These are phyloP conservation scores for Bombus haemorrhoidalis DNA, from an alignment of 1,140 invertebrate genomes.

Conservation along the genomic window DNA sequence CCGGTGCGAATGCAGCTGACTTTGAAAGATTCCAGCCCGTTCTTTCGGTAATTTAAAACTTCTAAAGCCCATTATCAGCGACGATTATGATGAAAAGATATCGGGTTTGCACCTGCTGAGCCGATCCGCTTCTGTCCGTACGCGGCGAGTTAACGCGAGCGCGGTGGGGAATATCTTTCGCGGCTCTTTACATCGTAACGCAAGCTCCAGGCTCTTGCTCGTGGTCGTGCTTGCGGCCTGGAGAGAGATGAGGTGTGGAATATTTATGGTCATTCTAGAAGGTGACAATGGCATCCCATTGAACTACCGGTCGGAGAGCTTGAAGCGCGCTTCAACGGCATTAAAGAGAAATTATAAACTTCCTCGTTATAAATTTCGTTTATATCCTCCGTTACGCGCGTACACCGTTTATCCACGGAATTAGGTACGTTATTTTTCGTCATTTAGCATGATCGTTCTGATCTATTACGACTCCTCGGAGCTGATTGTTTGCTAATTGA, in stretches of 20 bases:
- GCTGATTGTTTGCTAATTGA: too few relatives aligned
- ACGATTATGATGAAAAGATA: conserved; percentile 67
- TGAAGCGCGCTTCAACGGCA: not conserved
- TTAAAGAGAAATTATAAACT: conserved; percentile 9
- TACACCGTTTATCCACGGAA: not conserved
- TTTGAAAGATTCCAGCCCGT: conserved; percentile 63
- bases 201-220: not conserved
- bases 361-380: too few relatives aligned
- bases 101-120: conserved; percentile 59
- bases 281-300: conserved; percentile 60
- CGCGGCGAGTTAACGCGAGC: conserved; percentile 52
- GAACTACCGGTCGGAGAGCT: conserved; percentile 42
- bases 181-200: conserved; percentile 56
- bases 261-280: conserved; percentile 74
- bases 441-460: not conserved
- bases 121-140: conserved; percentile 35
- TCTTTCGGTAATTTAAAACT: conserved; percentile 66
- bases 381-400: too few relatives aligned
- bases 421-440: not conserved
- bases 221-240: conserved; percentile 20
- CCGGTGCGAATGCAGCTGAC: conserved; percentile 52
- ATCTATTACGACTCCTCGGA: too few relatives aligned
- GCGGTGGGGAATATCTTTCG: conserved; percentile 52
- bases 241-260: conserved; percentile 68
- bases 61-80: conserved; percentile 67